phyloP scores from a whole-genome alignment of 1,140 invertebrate species.

The Berghia stephanieae region DNA sequence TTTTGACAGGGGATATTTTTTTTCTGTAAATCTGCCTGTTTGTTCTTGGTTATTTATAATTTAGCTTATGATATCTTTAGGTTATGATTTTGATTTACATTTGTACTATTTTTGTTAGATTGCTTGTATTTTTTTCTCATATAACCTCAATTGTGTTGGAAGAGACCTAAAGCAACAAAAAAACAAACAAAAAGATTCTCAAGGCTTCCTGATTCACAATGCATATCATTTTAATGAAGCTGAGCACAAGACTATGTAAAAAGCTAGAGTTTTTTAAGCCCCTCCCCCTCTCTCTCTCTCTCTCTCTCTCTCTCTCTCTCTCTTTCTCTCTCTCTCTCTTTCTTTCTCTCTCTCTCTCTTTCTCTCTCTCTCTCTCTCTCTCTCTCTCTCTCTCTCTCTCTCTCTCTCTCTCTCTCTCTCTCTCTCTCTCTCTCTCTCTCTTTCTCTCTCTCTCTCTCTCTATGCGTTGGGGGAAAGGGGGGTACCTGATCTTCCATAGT shows the following conservation, averaged over 20 bases:
- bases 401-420: conserved; percentile 8
- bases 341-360: conserved; percentile 10
- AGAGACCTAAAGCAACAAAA: not conserved
- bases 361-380: not conserved
- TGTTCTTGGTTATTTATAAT: no score
- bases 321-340: not conserved
- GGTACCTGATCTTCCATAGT: not conserved
- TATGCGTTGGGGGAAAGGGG: no score
- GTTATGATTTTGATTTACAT: not conserved
- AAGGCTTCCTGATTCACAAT: no score
- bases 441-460: conserved; percentile 10
- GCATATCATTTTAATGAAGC: no score
- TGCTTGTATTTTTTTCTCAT: not conserved
- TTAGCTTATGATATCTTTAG: no score
- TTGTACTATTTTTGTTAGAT: not conserved
- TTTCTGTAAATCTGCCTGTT: no score
- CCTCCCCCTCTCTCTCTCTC: not conserved
- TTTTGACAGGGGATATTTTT: no score
- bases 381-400: not conserved
- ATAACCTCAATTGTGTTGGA: not conserved
- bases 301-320: conserved; percentile 5
- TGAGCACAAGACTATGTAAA: no score
- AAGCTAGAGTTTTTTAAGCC: not conserved
- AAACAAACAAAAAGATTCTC: not conserved
- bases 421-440: conserved; percentile 1